Evolutionary conservation across 2,888 invertebrate species (phyloP).

Genomic region (Troides helena): DNA sequence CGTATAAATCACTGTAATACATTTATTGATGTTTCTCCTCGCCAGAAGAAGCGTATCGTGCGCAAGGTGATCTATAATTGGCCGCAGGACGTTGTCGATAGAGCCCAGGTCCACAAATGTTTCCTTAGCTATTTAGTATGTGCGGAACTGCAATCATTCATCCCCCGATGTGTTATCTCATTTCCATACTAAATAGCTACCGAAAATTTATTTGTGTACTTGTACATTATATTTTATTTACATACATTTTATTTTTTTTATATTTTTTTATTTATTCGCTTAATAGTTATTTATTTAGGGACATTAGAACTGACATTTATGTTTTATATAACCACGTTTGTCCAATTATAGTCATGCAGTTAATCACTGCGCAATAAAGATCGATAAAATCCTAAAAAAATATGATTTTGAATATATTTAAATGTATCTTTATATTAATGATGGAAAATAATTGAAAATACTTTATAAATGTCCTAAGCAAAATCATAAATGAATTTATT

Average conservation of each 20-base stretch:
- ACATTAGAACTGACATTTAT: background rate
- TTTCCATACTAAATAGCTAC: slow-evolving; percentile 53
- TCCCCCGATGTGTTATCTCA: slow-evolving; percentile 39
- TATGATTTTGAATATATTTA: no score
- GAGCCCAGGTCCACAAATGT: slow-evolving; percentile 51
- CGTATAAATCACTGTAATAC: background rate
- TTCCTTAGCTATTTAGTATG: slow-evolving; percentile 56
- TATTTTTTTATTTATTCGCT: no score
- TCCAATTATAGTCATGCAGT: background rate
- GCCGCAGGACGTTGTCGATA: slow-evolving; percentile 49
- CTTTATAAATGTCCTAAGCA: no score
- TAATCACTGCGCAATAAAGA: no score
- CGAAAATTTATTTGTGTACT: slow-evolving; percentile 51
- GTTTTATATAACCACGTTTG: background rate
- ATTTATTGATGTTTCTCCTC: slow-evolving; percentile 36
- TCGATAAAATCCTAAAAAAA: no score
- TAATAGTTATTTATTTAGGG: background rate
- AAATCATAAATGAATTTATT: no score
- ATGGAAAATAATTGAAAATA: no score
- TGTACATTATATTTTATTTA: slow-evolving; percentile 5
- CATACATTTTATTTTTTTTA: background rate
- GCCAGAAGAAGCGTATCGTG: slow-evolving; percentile 46
- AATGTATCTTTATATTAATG: no score
- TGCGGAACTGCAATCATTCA: slow-evolving; percentile 42
- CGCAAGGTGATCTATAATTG: slow-evolving; percentile 51